phyloP scores from a whole-genome alignment of 2,113 vertebrate genomes.

The Ciconia maguari region DNA sequence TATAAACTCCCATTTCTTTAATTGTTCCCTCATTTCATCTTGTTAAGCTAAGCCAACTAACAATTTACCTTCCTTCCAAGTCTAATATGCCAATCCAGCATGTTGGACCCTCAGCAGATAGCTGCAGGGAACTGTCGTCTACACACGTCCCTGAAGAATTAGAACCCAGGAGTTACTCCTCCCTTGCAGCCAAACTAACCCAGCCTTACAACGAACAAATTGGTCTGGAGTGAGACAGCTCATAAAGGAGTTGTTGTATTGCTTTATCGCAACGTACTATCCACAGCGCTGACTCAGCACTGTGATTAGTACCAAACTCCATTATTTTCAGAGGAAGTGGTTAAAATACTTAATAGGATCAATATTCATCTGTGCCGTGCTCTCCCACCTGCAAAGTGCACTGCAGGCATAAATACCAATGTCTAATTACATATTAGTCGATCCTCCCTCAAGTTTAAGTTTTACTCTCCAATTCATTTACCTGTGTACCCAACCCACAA shows the following conservation, averaged over 20 bases:
- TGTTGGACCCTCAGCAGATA: not conserved
- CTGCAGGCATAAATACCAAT: not conserved
- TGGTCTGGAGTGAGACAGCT: not conserved
- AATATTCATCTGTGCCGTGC: not conserved
- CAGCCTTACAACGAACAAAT: not conserved
- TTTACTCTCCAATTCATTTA: not conserved
- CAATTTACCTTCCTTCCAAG: not conserved
- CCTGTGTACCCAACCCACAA: not conserved
- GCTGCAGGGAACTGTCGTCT: not conserved
- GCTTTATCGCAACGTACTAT: accelerated
- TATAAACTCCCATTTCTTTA: not conserved
- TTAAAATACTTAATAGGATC: not conserved
- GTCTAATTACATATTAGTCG: not conserved
- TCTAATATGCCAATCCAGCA: not conserved
- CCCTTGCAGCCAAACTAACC: not conserved
- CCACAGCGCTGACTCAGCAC: not conserved
- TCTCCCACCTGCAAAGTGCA: not conserved
- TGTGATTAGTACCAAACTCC: not conserved
- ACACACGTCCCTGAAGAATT: not conserved
- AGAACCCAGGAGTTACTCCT: not conserved
- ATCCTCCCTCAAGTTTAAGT: not conserved
- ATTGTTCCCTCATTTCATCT: constrained; percentile 10
- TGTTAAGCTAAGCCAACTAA: not conserved
- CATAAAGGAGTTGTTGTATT: not conserved
- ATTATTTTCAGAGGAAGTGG: not conserved